Evolutionary conservation across 2,888 invertebrate genomes (phyloP).

Genomic region (Coenonympha arcania): DNA sequence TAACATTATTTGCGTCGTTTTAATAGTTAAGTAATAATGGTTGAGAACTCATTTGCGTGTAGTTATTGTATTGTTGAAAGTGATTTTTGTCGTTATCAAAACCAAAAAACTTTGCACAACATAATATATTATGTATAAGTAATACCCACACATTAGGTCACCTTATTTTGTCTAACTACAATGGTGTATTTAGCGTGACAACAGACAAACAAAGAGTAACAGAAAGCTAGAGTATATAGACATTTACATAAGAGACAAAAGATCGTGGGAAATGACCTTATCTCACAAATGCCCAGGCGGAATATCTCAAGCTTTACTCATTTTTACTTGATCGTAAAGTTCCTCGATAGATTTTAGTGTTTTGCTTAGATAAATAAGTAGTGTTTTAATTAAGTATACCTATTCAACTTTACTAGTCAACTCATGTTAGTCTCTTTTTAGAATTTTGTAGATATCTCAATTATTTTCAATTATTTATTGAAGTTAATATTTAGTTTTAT

Average conservation of each 20-base stretch:
- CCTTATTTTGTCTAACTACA: background rate
- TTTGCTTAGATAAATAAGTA: too few relatives aligned
- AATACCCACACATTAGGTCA: background rate
- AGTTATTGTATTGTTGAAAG: background rate
- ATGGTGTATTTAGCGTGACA: background rate
- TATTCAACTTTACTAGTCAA: too few relatives aligned
- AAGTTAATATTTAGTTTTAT: too few relatives aligned
- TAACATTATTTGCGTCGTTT: too few relatives aligned
- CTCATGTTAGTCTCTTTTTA: too few relatives aligned
- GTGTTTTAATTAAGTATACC: too few relatives aligned
- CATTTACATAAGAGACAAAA: conserved; percentile 22
- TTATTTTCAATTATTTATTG: too few relatives aligned
- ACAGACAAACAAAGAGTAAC: background rate
- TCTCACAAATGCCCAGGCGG: conserved; percentile 11
- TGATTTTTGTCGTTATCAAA: background rate
- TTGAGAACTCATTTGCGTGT: too few relatives aligned
- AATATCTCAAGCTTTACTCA: conserved; percentile 16
- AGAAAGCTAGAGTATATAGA: conserved; percentile 1
- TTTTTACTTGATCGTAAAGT: conserved; percentile 6
- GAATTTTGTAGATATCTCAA: too few relatives aligned
- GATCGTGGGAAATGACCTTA: conserved; percentile 24
- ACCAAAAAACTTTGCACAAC: background rate
- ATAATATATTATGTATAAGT: too few relatives aligned
- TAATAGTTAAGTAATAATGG: too few relatives aligned
- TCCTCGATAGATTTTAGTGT: background rate